Base-by-base conservation (phyloP, 2,888 invertebrate species). In the Fragum whitleyi region DNA sequence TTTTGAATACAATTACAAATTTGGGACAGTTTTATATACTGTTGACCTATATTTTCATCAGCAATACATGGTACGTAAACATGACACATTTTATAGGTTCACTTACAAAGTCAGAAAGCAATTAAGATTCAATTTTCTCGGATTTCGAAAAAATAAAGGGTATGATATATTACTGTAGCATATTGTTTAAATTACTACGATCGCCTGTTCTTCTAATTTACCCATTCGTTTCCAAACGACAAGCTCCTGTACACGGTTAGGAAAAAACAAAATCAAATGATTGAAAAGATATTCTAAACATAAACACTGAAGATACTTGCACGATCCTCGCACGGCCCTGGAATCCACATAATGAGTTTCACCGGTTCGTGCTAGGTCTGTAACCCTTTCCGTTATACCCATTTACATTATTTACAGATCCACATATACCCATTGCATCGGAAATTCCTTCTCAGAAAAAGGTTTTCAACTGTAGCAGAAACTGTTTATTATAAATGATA, bases 231-330 rank as follows among this genome's bases (percentile, higher is more conserved):
- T 14, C 61, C 61, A 61, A n/a, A 26, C 61, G 32, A 61, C 61
- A n/a, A 32, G 28, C 61, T 11, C 61, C 61, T 29, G 61, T 28
- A 61, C 61, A 26, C 19, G n/a, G n/a, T 61, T 28, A 26, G 32
- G 32, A 32, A 61, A 61, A 61, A 61, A 32, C 19, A 61, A 65
- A 23, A 39, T 42, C 39, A 65, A 65, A 65, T 65, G 65, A 65
- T 65, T 65, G 65, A 65, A 65, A 65, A 42, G 65, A 7, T 42
- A 65, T 65, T 65, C 65, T 23, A 65, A 65, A 65, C 65, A 65
- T 21, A 65, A 65, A 65, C 65, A 65, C 32, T 23, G 19, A 19
- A 39, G 65, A 65, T 39, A 42, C 65, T 39, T 5, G n/a, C 26
- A 42, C 16, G 65, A 42, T 65, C 21, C 16, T 19, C 39, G 65